These are phyloP conservation scores for Tarsius wallacei DNA, from an alignment of 2,797 vertebrate genomes.

Conservation along the genomic window DNA sequence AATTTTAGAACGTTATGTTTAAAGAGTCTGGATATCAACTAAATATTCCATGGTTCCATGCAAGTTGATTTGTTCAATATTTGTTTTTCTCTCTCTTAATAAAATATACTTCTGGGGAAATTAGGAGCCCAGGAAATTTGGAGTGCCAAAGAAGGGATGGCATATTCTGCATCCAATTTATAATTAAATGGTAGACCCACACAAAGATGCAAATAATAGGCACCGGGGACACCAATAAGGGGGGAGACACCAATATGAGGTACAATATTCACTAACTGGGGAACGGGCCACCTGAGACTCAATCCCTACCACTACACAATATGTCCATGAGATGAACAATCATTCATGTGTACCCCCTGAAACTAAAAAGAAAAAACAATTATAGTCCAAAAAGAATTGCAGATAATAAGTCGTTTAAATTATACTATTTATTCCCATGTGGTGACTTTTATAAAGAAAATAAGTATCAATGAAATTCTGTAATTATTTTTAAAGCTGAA, in stretches of 20 bases:
- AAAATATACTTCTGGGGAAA: conserved; percentile 50
- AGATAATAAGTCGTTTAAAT: conserved; percentile 9
- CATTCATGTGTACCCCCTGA: too few species aligned
- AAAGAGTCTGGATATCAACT: conserved; percentile 23
- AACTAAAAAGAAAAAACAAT: too few species aligned
- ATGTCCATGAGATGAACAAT: too few species aligned
- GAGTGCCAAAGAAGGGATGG: neutral
- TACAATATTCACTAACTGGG: too few species aligned
- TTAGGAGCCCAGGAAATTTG: neutral
- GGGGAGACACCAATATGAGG: too few species aligned
- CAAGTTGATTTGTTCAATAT: neutral
- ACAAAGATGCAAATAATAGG: too few species aligned
- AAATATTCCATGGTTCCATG: neutral
- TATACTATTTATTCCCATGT: neutral
- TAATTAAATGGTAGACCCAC: conserved; percentile 26
- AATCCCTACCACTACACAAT: too few species aligned
- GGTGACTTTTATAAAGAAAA: neutral
- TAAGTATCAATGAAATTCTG: neutral
- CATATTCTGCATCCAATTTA: neutral
- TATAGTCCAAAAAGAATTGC: neutral
- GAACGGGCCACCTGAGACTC: too few species aligned
- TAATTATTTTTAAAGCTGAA: neutral
- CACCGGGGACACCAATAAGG: too few species aligned
- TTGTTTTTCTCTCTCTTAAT: neutral
- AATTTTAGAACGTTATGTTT: conserved; percentile 63